Base-by-base conservation (phyloP, 92 coral and sea anemone genomes). In the Siderastrea radians region DNA sequence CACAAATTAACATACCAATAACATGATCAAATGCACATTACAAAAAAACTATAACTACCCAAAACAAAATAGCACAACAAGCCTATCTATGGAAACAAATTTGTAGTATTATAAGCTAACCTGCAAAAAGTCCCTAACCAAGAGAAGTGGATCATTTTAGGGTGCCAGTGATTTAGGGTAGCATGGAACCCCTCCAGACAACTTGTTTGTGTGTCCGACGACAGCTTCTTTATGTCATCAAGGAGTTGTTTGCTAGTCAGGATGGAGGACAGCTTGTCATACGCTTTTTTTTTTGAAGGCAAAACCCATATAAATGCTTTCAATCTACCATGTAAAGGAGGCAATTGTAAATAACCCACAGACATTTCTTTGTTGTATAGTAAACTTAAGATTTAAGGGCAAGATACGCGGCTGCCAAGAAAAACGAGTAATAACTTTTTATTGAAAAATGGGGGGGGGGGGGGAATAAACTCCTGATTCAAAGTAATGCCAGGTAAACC, bases 81-180 rank as follows among this genome's bases (percentile, higher is more conserved):
- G 64, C 64, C 12, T 59, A 59, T 16, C 1, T 44, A 64, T 3
- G 17, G 44, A 64, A 16, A 17, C n/a, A 64, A 17, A 44, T 10
- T 5, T 16, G 44, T 3, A 64, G 4, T 16, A 6, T 17, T 16
- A 59, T 59, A 59, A 5, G 64, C 64, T 61, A 4, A 65, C 70
- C 70, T 65, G 70, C 70, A 65, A 65, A 65, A 65, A 38, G 70
- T 19, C 10, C 70, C 70, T 17, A 65, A 6, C 70, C 70, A 65
- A 65, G 70, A 65, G 70, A 65, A 65, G 70, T 65, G 70, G 70
- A 65, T 65, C 70, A 65, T 65, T 6, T 65, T 65, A 17, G 70
- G 70, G 70, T 65, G 70, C 70, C 47, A 65, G 8, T 65, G 13
- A 38, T 65, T 65, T 0, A 65, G 70, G 10, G 70, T 65, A 3